A percentile compares a stretch with the other conserved stretches of the same genome.
Evolutionary conservation across 37 sponge, comb jelly and placozoan species (phyloP).

Genomic region (Agelas oroides): DNA sequence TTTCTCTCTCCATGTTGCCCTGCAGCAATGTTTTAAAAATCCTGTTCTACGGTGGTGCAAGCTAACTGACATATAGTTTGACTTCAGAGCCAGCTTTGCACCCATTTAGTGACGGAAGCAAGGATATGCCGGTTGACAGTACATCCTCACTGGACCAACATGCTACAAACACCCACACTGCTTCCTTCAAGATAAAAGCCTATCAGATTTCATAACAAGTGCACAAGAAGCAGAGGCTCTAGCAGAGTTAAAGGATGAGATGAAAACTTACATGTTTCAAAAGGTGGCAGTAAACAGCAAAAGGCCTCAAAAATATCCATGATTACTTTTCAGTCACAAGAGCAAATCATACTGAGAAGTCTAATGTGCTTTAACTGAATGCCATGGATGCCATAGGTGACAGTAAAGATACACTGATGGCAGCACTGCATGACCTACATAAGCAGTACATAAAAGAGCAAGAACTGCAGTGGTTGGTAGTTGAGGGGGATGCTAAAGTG

Average conservation of each 20-base stretch:
- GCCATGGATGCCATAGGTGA: conserved; percentile 28
- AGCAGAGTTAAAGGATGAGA: neutral
- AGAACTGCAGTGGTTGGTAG: neutral
- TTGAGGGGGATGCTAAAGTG: conserved; percentile 41
- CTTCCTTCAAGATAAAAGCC: neutral
- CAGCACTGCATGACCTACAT: neutral
- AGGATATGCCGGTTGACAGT: too few species aligned
- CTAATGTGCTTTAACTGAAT: conserved; percentile 3
- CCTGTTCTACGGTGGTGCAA: too few species aligned
- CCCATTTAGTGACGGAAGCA: neutral
- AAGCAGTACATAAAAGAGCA: neutral
- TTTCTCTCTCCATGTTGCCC: too few species aligned
- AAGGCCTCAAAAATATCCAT: neutral
- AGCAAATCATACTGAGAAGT: conserved; percentile 14
- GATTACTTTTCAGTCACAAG: neutral
- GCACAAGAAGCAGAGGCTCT: neutral
- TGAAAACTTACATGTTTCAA: neutral
- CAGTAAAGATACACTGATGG: conserved; percentile 29
- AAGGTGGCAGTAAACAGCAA: neutral
- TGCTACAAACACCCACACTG: neutral
- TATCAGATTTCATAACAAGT: neutral
- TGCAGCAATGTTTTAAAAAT: too few species aligned
- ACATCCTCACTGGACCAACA: too few species aligned
- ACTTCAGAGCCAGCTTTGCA: too few species aligned
- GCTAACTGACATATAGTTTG: too few species aligned